Conservation (phyloP, 2,888 invertebrate species). For the Coelopa pilipes region DNA sequence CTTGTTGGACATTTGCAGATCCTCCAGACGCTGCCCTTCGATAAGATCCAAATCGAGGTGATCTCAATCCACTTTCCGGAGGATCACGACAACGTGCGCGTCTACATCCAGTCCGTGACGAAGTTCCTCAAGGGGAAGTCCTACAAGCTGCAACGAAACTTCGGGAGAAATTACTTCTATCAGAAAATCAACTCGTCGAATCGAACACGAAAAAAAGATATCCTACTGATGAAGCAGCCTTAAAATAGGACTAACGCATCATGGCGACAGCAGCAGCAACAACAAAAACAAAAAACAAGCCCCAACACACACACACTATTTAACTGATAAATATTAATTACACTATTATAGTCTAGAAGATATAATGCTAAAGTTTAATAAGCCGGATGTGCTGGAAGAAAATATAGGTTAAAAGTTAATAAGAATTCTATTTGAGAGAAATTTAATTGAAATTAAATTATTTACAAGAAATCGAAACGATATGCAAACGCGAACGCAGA, state of each 20-base stretch:
- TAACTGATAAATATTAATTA: too few relatives aligned
- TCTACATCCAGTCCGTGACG: constrained; percentile 64
- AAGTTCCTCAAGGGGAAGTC: constrained; percentile 66
- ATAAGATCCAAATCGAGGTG: constrained; percentile 64
- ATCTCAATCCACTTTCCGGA: constrained; percentile 66
- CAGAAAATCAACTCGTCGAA: constrained; percentile 58
- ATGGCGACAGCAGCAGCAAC: background rate
- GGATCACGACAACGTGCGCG: constrained; percentile 59
- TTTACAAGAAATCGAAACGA: background rate
- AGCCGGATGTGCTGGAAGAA: background rate
- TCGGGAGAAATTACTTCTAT: constrained; percentile 66
- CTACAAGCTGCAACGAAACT: constrained; percentile 64
- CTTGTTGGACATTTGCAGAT: constrained; percentile 51
- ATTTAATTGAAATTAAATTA: background rate
- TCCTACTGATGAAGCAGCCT: constrained; percentile 54
- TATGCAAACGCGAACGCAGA: background rate
- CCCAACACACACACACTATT: too few relatives aligned
- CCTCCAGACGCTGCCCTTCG: constrained; percentile 66
- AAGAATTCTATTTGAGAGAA: constrained; percentile 9
- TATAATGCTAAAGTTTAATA: constrained; percentile 5
- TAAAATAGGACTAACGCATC: constrained; percentile 38
- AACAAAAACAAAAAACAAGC: constrained; percentile 1
- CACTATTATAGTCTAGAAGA: constrained; percentile 5
- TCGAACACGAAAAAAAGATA: constrained; percentile 65
- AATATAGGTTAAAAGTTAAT: background rate